phyloP scores from a whole-genome alignment of 2,797 vertebrate species.

The Emys orbicularis region DNA sequence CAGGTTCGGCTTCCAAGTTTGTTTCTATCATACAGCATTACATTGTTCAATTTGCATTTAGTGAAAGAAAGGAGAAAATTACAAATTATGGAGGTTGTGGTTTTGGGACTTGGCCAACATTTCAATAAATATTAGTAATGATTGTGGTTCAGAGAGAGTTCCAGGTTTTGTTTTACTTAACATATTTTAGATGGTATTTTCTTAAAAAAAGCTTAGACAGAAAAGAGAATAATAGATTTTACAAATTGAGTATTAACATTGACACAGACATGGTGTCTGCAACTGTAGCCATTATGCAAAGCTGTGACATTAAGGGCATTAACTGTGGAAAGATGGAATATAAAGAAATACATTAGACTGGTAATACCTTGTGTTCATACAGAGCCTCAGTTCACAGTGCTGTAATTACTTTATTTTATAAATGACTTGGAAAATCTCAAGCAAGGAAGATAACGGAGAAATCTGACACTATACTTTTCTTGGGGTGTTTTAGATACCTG shows the following conservation, averaged over 20 bases:
- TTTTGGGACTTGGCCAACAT: not conserved
- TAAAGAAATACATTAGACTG: not conserved
- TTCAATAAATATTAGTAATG: not conserved
- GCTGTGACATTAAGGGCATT: not conserved
- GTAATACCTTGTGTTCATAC: not conserved
- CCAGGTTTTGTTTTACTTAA: not conserved
- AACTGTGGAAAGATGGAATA: not conserved
- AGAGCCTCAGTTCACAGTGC: not conserved
- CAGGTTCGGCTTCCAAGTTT: not conserved
- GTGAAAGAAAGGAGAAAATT: not conserved
- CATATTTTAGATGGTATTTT: not conserved
- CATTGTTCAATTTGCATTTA: not conserved
- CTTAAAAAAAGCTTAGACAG: not conserved
- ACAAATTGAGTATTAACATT: not conserved
- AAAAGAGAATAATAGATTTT: not conserved
- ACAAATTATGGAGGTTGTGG: not conserved
- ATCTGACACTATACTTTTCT: not conserved
- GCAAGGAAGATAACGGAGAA: not conserved
- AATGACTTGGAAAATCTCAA: not conserved
- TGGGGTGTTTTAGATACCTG: not conserved
- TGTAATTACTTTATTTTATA: not conserved
- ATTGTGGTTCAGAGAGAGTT: not conserved
- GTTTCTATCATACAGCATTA: not conserved
- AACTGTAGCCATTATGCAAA: not conserved
- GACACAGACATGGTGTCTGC: not conserved